Evolutionary conservation across 2,113 vertebrate species (phyloP).

Genomic region (Chrysemys picta): DNA sequence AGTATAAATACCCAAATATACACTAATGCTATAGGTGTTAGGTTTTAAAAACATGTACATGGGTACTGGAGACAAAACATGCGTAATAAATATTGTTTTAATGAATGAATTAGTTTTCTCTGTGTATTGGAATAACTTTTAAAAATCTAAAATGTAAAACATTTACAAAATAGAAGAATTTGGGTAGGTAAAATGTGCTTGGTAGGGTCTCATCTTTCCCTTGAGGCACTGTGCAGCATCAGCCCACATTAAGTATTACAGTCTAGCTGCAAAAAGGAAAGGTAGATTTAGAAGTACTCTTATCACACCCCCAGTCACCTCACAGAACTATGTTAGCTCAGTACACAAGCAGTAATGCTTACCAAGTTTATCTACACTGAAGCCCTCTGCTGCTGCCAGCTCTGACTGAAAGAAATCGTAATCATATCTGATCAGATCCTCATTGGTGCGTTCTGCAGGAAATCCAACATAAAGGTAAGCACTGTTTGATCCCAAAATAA

Average conservation of each 20-base stretch:
- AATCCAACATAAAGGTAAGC: slow-evolving; percentile 88
- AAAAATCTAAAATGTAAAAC: background rate
- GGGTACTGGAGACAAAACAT: background rate
- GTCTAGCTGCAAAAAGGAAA: background rate
- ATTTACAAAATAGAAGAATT: background rate
- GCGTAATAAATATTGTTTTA: background rate
- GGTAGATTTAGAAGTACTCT: background rate
- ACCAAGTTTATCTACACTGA: slow-evolving; percentile 80
- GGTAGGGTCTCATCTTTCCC: background rate
- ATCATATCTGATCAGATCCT: slow-evolving; percentile 86
- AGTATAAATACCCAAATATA: background rate
- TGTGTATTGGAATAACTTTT: background rate
- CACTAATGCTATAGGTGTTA: too few species aligned
- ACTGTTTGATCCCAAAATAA: slow-evolving; percentile 89
- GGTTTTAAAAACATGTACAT: background rate
- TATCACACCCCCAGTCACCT: too few species aligned
- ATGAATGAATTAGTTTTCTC: background rate
- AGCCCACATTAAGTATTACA: background rate
- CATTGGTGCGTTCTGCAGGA: slow-evolving; percentile 81
- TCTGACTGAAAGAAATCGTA: slow-evolving; percentile 92
- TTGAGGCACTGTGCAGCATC: background rate
- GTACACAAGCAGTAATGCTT: background rate
- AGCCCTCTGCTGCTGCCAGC: slow-evolving; percentile 85
- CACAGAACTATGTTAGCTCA: background rate
- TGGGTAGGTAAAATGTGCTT: background rate